Evolutionary conservation across 1,140 invertebrate genomes (phyloP), one percentile per base, ranked within the genome.

Genomic region (Temnothorax longispinosus): DNA sequence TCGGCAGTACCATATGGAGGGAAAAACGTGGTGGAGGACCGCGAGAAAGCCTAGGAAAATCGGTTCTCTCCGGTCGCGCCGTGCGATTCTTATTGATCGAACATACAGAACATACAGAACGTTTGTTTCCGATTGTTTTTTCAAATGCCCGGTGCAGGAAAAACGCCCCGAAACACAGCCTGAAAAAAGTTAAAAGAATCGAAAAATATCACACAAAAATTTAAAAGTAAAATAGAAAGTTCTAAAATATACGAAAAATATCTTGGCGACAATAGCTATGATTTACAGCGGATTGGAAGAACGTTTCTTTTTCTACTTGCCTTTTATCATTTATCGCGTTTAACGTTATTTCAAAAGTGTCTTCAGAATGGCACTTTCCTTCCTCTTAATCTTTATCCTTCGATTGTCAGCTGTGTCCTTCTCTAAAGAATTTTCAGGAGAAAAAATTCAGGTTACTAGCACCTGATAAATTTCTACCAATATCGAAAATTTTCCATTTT

Each of bases 111-210:
- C 50, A 7, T 35, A 15, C n/a, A 1, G 47, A 27, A 27, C 64
- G 35, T 69, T 69, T 54, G 71, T 71, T 65, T 50, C 44, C 65
- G 15, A 56, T 44, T 81, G 50, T 71, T 78, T 65, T 81, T 81
- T 54, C 77, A 38, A 41, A 81, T 13, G 41, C 21, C 11, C 38
- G 52, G 15, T 8, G 38, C 3, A 18, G 32, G 11, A 21, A 60
- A 75, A 75, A 21, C 38, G 35, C 13, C 15, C 7, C n/a, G 6
- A 74, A 75, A 60, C n/a, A 60, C 21, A 50, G 38, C 0, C 15
- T 6, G 2, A 74, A 72, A 44, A 47, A 60, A 81, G 11, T 13
- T 56, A 32, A 58, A 60, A 54, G n/a, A 60, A 74, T 64, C 18
- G 44, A 74, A 84, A 74, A 75, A 74, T 35, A 50, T 21, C 11